Evolutionary conservation across 2,888 invertebrate species (phyloP), one percentile per base, ranked within the genome.

Genomic region (Philereme vetulata): DNA sequence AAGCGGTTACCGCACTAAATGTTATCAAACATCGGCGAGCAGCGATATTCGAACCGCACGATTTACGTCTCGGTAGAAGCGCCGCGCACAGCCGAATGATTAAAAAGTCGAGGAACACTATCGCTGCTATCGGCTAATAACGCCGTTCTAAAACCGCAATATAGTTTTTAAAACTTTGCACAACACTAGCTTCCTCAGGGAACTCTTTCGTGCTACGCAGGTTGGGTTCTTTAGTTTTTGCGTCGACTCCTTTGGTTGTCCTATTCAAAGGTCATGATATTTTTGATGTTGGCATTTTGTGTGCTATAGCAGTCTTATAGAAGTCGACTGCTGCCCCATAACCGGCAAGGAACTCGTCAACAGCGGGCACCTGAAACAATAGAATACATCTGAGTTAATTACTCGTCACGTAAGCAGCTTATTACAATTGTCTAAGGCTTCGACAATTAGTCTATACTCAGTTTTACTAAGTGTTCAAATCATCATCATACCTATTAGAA

Each of bases 261-360:
- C 21, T 21, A 21, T 21, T 21, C 52, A 54, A 63, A 65, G 67
- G 83, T 85, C 84, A 86, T 71, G 82, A 82, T 70, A 73, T 72
- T 66, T 74, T 71, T 53, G 75, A 78, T 71, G 75, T 70, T 67
- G 70, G 68, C 75, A 75, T 79, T 68, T 67, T 76, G 65, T 74
- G 74, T 70, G 70, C 69, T 70, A 68, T 74, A 65, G 62, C 55
- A 51, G 64, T 66, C 54, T 64, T 55, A 57, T 71, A 64, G 78
- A 83, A 89, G 82, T 90, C 89, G 71, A 90, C 78, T 62, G 88
- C 91, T 70, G 89, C 87, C 66, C 90, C 89, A 82, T 89, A 89
- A 70, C 90, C 88, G 73, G 81, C 77, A 66, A 88, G 88, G 79
- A 83, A 85, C 81, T 84, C 82, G 72, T 83, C 84, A 79, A 86